These are phyloP conservation scores for Xerus inauris DNA, from an alignment of 2,113 vertebrate genomes.

Conservation along the genomic window DNA sequence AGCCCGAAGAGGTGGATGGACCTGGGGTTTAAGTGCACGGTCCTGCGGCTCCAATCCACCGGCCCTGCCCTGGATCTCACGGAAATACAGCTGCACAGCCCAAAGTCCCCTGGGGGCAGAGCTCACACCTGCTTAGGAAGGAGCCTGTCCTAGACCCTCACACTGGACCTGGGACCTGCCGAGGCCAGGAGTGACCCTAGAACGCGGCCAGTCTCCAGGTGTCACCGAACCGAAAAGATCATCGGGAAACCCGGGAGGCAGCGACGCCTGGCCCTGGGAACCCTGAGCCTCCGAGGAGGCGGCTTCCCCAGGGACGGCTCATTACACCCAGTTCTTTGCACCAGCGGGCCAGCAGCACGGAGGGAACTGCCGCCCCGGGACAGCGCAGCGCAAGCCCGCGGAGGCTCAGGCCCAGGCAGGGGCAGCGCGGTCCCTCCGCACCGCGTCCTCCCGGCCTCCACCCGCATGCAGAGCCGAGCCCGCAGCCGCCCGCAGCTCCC, in stretches of 20 bases:
- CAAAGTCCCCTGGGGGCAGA: not conserved
- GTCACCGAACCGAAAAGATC: not conserved
- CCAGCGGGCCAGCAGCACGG: not conserved
- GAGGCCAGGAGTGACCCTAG: not conserved
- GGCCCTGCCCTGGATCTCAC: not conserved
- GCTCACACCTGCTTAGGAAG: not conserved
- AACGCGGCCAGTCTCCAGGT: not conserved
- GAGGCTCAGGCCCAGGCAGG: no score
- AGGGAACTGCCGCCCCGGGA: not conserved
- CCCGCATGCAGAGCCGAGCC: no score
- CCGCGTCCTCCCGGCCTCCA: no score
- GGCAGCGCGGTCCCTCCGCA: no score
- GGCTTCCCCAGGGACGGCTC: not conserved
- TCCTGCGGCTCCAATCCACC: not conserved
- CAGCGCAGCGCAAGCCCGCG: no score
- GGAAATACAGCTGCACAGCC: fast-evolving
- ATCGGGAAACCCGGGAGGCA: not conserved
- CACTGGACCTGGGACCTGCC: fast-evolving
- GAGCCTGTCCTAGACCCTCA: not conserved
- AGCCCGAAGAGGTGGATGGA: not conserved
- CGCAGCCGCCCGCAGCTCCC: no score
- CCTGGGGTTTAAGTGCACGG: not conserved
- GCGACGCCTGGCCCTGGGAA: not conserved
- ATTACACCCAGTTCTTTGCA: not conserved
- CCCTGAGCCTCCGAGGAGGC: not conserved